These are phyloP conservation scores for Ceyx melanurus DNA, from an alignment of 2,113 vertebrate species.

Conservation along the genomic window DNA sequence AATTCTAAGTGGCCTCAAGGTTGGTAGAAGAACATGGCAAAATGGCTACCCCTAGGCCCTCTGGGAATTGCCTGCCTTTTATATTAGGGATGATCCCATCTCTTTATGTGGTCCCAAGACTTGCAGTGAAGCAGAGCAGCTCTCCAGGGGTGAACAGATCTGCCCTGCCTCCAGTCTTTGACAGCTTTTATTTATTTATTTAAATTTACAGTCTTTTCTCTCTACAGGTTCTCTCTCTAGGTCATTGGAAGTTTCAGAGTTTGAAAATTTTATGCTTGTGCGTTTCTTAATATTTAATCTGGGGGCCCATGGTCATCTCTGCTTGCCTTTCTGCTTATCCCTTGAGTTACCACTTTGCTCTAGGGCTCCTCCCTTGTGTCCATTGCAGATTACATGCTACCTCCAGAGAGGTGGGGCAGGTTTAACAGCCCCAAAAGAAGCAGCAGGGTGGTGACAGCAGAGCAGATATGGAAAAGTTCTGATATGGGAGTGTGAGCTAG, in stretches of 20 bases:
- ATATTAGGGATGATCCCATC: neutral
- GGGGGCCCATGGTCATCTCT: neutral
- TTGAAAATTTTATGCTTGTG: neutral
- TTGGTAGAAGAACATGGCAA: neutral
- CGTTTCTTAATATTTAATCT: neutral
- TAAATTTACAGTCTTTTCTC: neutral
- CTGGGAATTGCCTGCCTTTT: neutral
- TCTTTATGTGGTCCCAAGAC: neutral
- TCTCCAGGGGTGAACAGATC: neutral
- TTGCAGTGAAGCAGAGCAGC: neutral
- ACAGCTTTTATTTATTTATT: neutral
- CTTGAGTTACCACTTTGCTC: neutral
- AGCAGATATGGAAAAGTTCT: neutral
- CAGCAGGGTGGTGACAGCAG: constrained; percentile 7
- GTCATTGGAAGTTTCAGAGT: neutral
- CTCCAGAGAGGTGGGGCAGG: constrained; percentile 8
- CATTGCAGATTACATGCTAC: constrained; percentile 28
- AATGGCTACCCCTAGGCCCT: rapidly evolving
- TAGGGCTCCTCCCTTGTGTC: constrained; percentile 18
- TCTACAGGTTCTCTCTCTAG: neutral
- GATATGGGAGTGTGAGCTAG: neutral
- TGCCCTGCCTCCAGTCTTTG: neutral
- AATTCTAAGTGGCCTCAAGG: neutral
- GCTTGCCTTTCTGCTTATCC: constrained; percentile 3
- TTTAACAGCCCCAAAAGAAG: constrained; percentile 5